These are phyloP conservation scores for Anguilla obscura DNA, from an alignment of 2,797 vertebrate species.

Conservation along the genomic window DNA sequence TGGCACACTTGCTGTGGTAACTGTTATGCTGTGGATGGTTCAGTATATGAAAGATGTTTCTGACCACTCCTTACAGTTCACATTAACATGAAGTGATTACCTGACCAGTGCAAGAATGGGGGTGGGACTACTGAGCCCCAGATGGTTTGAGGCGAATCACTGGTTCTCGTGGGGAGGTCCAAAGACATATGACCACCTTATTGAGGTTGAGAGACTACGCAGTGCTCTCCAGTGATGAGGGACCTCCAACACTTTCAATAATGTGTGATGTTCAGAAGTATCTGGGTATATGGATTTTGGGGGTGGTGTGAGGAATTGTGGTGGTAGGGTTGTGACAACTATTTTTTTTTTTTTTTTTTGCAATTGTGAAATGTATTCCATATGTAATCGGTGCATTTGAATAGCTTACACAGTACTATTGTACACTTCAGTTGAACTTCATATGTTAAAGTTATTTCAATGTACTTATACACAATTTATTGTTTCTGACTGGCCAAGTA, in stretches of 20 bases:
- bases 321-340: background rate
- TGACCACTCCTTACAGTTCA: background rate
- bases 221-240: background rate
- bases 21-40: background rate
- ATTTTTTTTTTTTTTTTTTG: background rate
- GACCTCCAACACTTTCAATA: conserved; percentile 3
- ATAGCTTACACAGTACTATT: background rate
- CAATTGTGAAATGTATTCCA: background rate
- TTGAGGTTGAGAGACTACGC: background rate
- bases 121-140: background rate
- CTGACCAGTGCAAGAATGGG: background rate
- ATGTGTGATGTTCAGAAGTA: conserved; percentile 16
- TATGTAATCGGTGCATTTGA: background rate
- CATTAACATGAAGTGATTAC: background rate
- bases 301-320: background rate
- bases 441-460: background rate
- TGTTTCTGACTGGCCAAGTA: background rate
- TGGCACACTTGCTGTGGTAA: background rate
- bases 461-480: background rate
- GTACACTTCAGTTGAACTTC: background rate
- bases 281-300: background rate
- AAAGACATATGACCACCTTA: conserved; percentile 27
- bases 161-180: background rate
- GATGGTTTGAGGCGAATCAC: conserved; percentile 35
- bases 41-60: background rate